Percentiles rank a stretch among this genome's conserved stretches.
These are phyloP conservation scores for Diacarnus erythraeanus DNA, from an alignment of 37 sponge, comb jelly and placozoan species.

Conservation along the genomic window DNA sequence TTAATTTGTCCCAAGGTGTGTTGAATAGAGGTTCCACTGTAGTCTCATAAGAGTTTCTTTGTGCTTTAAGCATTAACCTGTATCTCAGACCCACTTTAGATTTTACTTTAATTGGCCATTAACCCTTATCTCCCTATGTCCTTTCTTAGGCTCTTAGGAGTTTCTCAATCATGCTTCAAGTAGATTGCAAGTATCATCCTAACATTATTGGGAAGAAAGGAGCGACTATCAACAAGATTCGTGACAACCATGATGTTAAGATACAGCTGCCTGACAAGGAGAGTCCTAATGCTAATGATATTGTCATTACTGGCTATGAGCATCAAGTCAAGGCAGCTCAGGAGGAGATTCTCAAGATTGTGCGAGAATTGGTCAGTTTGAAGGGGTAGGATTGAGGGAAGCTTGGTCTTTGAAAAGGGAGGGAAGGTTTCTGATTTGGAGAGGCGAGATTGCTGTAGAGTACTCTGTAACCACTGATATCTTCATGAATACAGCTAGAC, in stretches of 20 bases:
- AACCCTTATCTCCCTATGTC: neutral
- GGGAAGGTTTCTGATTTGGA: too few species aligned
- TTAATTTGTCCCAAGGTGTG: too few species aligned
- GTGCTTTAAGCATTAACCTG: too few species aligned
- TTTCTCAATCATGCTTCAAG: constrained; percentile 50
- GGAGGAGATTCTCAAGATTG: constrained; percentile 77
- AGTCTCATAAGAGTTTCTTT: too few species aligned
- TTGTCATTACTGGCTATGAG: constrained; percentile 83
- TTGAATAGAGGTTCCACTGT: too few species aligned
- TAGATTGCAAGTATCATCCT: constrained; percentile 78
- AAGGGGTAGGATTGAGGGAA: neutral
- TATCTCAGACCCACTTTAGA: too few species aligned
- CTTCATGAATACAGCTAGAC: too few species aligned
- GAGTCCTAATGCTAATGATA: constrained; percentile 41
- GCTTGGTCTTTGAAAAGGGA: too few species aligned
- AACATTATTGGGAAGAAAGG: constrained; percentile 88
- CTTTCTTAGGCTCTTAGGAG: constrained; percentile 69
- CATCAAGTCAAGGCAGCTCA: constrained; percentile 80
- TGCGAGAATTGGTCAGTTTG: constrained; percentile 73
- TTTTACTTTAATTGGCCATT: too few species aligned
- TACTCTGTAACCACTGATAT: too few species aligned
- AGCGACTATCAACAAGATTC: constrained; percentile 77
- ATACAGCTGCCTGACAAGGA: constrained; percentile 76
- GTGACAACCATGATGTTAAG: constrained; percentile 74
- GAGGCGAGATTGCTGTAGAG: too few species aligned